phyloP scores from a whole-genome alignment of 2,797 vertebrate species.

The Cyprinella venusta region DNA sequence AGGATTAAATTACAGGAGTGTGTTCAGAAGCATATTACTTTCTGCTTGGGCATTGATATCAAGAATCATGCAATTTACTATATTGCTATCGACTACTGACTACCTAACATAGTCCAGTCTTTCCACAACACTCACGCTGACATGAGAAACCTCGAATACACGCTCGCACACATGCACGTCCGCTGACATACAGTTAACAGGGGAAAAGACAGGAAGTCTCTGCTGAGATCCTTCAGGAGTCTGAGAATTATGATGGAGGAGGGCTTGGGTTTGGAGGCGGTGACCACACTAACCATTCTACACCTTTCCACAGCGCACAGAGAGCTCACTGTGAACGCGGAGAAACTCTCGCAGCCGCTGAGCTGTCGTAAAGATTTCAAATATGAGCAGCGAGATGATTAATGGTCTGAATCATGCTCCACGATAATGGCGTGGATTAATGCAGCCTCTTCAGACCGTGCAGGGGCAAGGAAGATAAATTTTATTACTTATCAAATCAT shows the following conservation, averaged over 20 bases:
- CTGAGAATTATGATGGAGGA: constrained; percentile 67
- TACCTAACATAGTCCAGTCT: constrained; percentile 41
- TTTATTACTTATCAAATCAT: constrained; percentile 50
- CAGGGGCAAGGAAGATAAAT: constrained; percentile 49
- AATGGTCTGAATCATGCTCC: constrained; percentile 53
- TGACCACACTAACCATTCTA: constrained; percentile 52
- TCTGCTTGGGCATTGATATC: not conserved
- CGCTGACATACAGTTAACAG: constrained; percentile 58
- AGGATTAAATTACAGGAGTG: not conserved
- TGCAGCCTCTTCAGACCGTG: constrained; percentile 54
- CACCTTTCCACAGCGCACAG: constrained; percentile 54
- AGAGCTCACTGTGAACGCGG: constrained; percentile 55
- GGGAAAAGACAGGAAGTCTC: constrained; percentile 74
- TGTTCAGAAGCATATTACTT: not conserved
- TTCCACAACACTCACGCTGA: constrained; percentile 28
- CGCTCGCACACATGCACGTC: constrained; percentile 32
- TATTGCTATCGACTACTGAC: constrained; percentile 1
- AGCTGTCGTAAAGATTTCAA: constrained; percentile 58
- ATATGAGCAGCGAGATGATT: constrained; percentile 51
- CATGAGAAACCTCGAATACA: constrained; percentile 40
- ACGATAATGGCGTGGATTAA: constrained; percentile 67
- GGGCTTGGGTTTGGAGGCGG: constrained; percentile 45
- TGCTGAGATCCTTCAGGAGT: constrained; percentile 70
- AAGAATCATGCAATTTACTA: constrained; percentile 6
- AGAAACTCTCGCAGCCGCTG: constrained; percentile 40